Percentiles rank a stretch among this genome's conserved stretches.
Conservation (phyloP, 2,113 vertebrate species). For the Prolemur simus region DNA sequence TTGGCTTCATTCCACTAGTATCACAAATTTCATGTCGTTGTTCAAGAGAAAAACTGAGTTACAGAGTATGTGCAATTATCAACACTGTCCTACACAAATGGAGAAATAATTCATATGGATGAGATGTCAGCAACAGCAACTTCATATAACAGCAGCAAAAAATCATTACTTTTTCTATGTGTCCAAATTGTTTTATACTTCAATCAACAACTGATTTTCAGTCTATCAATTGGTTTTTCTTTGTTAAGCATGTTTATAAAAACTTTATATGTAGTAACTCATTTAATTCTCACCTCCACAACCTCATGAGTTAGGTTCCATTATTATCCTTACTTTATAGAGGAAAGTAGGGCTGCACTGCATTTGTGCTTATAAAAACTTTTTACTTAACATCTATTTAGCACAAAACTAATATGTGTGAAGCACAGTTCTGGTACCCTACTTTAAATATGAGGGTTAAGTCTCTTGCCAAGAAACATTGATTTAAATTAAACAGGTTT, state of each 20-base stretch:
- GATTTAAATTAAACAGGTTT: slow-evolving; percentile 47
- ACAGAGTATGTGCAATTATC: background rate
- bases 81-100: background rate
- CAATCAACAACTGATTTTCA: background rate
- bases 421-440: slow-evolving; percentile 5
- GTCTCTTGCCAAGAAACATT: slow-evolving; percentile 54
- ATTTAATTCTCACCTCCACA: background rate
- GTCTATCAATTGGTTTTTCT: slow-evolving; percentile 5
- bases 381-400: slow-evolving; percentile 45
- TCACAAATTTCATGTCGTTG: background rate
- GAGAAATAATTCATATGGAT: background rate
- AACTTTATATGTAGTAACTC: slow-evolving; percentile 18
- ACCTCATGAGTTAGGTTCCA: background rate
- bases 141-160: slow-evolving; percentile 22
- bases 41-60: background rate
- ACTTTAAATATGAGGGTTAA: slow-evolving; percentile 43
- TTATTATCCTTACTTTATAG: slow-evolving; percentile 29
- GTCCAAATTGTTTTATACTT: background rate
- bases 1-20: background rate
- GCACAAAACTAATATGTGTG: background rate
- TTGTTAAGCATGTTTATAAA: background rate
- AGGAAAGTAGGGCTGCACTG: background rate
- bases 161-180: background rate
- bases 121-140: background rate
- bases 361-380: background rate